Evolutionary conservation across 2,113 vertebrate genomes (phyloP).

Genomic region (Muntiacus muntjak): DNA sequence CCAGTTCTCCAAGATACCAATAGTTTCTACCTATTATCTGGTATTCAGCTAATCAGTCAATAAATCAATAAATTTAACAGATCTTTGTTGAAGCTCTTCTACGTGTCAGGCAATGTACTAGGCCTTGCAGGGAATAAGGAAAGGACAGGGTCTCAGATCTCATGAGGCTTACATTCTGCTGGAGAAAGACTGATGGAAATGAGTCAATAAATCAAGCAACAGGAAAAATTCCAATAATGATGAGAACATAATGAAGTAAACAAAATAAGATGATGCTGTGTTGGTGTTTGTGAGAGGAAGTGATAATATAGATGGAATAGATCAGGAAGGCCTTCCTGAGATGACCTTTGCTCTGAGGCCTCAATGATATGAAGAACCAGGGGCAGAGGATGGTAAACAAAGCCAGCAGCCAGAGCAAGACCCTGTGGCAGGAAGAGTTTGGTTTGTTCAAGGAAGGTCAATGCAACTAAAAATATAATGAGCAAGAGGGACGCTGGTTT

Average conservation of each 20-base stretch:
- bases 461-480: background rate
- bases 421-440: background rate
- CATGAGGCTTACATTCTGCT: background rate
- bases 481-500: background rate
- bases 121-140: background rate
- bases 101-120: background rate
- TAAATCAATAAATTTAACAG: background rate
- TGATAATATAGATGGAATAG: background rate
- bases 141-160: background rate
- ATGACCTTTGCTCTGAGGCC: background rate
- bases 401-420: background rate
- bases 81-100: background rate
- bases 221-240: background rate
- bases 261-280: background rate
- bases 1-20: background rate
- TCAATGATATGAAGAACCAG: background rate
- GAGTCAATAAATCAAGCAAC: background rate
- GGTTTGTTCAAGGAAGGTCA: background rate
- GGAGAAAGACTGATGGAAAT: background rate
- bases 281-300: background rate
- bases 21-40: background rate
- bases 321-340: background rate
- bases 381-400: background rate
- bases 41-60: background rate
- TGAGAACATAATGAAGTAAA: background rate